Percentiles rank a stretch among this genome's conserved stretches.
phyloP scores from a whole-genome alignment of 1,140 invertebrate species.

The Catajapyx aquilonaris region DNA sequence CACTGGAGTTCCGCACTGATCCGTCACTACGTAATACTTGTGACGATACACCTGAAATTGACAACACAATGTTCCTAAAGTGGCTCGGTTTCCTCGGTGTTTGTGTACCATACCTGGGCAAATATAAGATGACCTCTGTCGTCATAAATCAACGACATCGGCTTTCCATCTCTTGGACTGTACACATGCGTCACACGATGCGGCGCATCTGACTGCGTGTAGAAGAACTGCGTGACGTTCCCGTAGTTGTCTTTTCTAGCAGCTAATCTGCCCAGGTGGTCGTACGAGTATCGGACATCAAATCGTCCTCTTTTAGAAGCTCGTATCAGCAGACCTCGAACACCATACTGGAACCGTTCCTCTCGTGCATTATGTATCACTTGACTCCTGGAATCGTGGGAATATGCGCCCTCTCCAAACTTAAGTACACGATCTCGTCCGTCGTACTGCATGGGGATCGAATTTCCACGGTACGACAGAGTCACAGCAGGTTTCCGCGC shows the following conservation, averaged over 20 bases:
- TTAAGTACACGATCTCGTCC: conserved; percentile 50
- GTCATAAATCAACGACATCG: conserved; percentile 81
- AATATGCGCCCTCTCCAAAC: conserved; percentile 63
- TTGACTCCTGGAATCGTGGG: conserved; percentile 68
- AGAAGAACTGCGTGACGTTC: conserved; percentile 90
- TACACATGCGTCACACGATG: conserved; percentile 79
- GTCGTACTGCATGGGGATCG: conserved; percentile 78
- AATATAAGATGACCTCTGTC: conserved; percentile 75
- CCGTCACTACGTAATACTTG: conserved; percentile 87
- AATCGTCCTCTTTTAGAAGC: conserved; percentile 66
- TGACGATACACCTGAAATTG: conserved; percentile 51
- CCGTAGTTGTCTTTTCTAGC: conserved; percentile 78
- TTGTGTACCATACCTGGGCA: conserved; percentile 54
- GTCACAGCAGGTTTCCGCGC: conserved; percentile 78
- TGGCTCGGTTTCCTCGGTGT: too few relatives aligned
- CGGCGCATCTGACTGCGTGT: conserved; percentile 64
- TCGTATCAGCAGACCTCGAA: conserved; percentile 59
- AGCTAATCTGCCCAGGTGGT: conserved; percentile 64
- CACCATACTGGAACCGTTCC: conserved; percentile 83
- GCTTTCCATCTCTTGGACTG: conserved; percentile 69
- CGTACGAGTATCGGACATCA: conserved; percentile 86
- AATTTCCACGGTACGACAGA: conserved; percentile 71
- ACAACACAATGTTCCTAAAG: too few relatives aligned
- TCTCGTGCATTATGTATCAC: conserved; percentile 79
- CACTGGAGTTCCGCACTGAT: conserved; percentile 82